Conservation (phyloP, 2,797 vertebrate genomes). For the Channa striata region DNA sequence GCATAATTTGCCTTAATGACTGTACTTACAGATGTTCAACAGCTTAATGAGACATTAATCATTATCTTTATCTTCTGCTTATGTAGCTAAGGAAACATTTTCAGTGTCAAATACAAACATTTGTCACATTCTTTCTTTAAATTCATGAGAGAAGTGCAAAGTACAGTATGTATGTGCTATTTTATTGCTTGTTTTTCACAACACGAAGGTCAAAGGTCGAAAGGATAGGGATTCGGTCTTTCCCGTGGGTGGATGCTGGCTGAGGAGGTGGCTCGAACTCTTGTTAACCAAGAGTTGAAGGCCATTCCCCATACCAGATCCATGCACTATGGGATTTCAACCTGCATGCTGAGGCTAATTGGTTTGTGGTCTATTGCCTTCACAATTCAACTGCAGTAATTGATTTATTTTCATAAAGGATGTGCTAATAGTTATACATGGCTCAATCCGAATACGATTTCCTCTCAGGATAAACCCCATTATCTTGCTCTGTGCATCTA, state of each 20-base stretch:
- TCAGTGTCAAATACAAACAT: background rate
- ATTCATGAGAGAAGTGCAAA: background rate
- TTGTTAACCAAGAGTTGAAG: conserved; percentile 39
- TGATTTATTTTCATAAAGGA: conserved; percentile 10
- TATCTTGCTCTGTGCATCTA: conserved; percentile 29
- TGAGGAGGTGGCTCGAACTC: conserved; percentile 15
- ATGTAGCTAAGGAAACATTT: too few relatives aligned
- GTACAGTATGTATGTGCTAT: background rate
- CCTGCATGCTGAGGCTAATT: conserved; percentile 6
- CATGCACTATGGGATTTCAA: background rate
- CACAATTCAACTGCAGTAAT: conserved; percentile 16
- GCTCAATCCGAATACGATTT: conserved; percentile 30
- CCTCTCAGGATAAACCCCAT: conserved; percentile 19
- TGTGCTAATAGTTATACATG: conserved; percentile 23
- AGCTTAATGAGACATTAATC: too few relatives aligned
- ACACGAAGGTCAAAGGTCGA: conserved; percentile 22
- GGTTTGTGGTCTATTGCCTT: conserved; percentile 13
- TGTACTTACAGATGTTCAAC: background rate
- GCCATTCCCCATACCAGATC: conserved; percentile 3
- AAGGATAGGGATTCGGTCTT: conserved; percentile 7
- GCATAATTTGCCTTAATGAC: background rate
- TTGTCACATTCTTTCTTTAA: background rate
- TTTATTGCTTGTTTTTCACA: background rate
- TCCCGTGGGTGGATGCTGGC: conserved; percentile 11
- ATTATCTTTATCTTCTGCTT: too few relatives aligned